Conservation (phyloP, 1,140 invertebrate species). For the Trialeurodes vaporariorum region DNA sequence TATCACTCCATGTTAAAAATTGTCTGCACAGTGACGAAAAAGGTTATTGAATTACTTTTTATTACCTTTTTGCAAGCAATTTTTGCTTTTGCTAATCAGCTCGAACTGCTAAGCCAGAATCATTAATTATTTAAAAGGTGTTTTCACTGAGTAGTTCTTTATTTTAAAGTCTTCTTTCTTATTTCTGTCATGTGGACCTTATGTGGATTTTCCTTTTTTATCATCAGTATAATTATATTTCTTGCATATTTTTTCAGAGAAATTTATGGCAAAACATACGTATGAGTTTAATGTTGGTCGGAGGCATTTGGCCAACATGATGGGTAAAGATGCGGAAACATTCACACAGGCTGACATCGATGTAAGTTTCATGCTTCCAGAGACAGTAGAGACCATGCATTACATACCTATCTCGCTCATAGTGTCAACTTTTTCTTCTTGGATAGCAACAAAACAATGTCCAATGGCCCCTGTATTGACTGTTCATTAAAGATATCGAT, state of each 20-base stretch:
- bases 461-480: no score
- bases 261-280: conserved; percentile 71
- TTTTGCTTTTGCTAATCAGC: no score
- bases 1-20: no score
- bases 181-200: not conserved
- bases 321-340: conserved; percentile 79
- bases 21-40: no score
- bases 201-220: conserved; percentile 4
- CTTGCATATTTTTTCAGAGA: conserved; percentile 40
- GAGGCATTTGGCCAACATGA: conserved; percentile 94
- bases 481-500: no score
- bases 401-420: no score
- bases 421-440: no score
- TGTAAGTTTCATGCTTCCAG: no score
- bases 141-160: conserved; percentile 3
- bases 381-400: no score
- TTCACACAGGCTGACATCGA: conserved; percentile 82
- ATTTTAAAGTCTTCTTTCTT: not conserved
- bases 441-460: no score
- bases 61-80: no score
- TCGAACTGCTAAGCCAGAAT: not conserved
- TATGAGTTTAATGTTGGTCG: conserved; percentile 82
- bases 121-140: not conserved
- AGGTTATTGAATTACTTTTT: no score
- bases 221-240: conserved; percentile 12